Evolutionary conservation across 1,140 invertebrate genomes (phyloP).

Genomic region (Apis florea): DNA sequence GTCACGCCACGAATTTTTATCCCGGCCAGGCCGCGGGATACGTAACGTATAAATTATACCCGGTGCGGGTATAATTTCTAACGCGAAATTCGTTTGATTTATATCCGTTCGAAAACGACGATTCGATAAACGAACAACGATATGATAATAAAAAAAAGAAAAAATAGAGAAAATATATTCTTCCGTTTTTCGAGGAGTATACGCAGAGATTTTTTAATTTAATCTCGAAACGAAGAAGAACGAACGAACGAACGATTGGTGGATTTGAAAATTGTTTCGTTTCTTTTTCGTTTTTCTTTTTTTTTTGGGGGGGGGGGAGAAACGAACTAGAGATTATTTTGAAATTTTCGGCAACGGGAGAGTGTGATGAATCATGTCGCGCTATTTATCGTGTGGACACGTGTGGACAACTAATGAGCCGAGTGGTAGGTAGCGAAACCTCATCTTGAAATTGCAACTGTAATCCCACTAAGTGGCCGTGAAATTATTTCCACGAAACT

Average conservation of each 20-base stretch:
- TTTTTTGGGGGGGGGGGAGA: no score
- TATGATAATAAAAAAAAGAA: background rate
- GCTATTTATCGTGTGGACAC: slow-evolving; percentile 5
- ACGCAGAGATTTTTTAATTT: no score
- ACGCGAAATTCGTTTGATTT: slow-evolving; percentile 23
- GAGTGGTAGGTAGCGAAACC: slow-evolving; percentile 9
- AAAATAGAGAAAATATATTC: no score
- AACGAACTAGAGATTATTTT: background rate
- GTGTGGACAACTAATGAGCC: slow-evolving; percentile 26
- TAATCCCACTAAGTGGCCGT: slow-evolving; percentile 36
- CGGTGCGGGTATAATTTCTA: slow-evolving; percentile 7
- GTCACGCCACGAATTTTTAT: slow-evolving; percentile 33
- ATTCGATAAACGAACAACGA: no score
- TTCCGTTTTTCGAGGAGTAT: no score
- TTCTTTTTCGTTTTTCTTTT: no score
- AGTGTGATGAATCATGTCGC: background rate
- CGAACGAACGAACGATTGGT: no score
- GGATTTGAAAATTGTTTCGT: no score
- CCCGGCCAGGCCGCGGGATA: background rate
- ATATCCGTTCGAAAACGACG: background rate
- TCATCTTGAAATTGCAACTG: slow-evolving; percentile 31
- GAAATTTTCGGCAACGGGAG: background rate
- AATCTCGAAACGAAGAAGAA: no score
- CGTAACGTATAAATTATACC: slow-evolving; percentile 25
- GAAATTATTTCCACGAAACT: slow-evolving; percentile 37